phyloP scores from a whole-genome alignment of 2,888 invertebrate genomes.

The Drosophila melanosoma region DNA sequence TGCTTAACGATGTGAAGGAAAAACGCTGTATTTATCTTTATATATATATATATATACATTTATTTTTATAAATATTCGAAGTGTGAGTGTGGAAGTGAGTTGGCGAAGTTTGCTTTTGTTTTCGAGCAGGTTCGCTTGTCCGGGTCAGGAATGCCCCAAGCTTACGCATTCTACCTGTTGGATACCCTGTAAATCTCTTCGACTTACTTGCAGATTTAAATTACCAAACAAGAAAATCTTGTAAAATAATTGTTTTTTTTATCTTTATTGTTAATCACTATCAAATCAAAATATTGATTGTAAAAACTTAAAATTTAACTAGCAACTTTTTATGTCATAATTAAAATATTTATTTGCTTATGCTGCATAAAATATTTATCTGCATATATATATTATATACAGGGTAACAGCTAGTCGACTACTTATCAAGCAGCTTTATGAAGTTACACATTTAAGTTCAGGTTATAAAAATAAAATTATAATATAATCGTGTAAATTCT shows the following conservation, averaged over 20 bases:
- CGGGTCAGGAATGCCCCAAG: constrained; percentile 24
- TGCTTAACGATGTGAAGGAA: constrained; percentile 45
- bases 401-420: constrained; percentile 4
- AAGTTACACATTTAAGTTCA: background rate
- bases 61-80: background rate
- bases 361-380: background rate
- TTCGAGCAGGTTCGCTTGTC: constrained; percentile 10
- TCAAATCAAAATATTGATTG: background rate
- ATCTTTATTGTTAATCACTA: background rate
- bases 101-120: constrained; percentile 16
- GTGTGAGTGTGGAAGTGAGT: background rate
- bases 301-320: background rate
- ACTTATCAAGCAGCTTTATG: background rate
- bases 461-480: background rate
- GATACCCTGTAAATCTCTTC: background rate
- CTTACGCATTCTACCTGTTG: constrained; percentile 18
- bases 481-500: constrained; percentile 20
- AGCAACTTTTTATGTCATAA: background rate
- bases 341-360: background rate
- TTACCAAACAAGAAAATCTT: background rate
- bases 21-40: constrained; percentile 8
- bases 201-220: constrained; percentile 11
- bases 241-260: background rate
- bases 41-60: background rate
- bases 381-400: background rate